These are phyloP conservation scores for Calameuta idolon DNA, from an alignment of 2,888 invertebrate genomes.

Conservation along the genomic window DNA sequence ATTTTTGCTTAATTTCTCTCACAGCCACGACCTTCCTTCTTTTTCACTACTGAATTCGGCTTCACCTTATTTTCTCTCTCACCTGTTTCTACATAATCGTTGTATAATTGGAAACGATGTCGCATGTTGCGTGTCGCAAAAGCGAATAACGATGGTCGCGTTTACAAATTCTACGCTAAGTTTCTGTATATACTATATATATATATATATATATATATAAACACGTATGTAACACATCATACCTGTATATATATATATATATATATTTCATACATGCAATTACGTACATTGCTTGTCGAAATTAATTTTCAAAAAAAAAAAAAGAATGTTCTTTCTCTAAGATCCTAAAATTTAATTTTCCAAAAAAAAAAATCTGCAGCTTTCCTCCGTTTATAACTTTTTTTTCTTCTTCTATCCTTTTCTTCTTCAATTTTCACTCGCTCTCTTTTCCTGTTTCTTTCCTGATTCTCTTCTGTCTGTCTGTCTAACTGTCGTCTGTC, in stretches of 20 bases:
- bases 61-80: not conserved
- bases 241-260: too few species aligned
- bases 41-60: not conserved
- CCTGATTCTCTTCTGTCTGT: constrained; percentile 20
- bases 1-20: not conserved
- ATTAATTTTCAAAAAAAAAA: not conserved
- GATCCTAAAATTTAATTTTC: not conserved
- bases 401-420: constrained; percentile 16
- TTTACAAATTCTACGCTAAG: not conserved
- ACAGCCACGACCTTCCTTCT: not conserved
- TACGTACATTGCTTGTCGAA: too few species aligned
- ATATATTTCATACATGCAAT: too few species aligned
- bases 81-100: not conserved
- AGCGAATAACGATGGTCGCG: not conserved
- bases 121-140: not conserved
- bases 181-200: not conserved
- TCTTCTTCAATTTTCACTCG: constrained; percentile 42
- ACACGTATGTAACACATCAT: too few species aligned
- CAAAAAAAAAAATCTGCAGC: not conserved
- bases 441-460: constrained; percentile 18
- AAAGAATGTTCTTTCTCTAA: constrained; percentile 11
- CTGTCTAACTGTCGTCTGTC: not conserved
- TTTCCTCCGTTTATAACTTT: constrained; percentile 13
- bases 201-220: too few species aligned
- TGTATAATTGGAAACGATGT: not conserved